These are phyloP conservation scores for Rhinichthys osculus DNA, from an alignment of 2,797 vertebrate species.

Conservation along the genomic window DNA sequence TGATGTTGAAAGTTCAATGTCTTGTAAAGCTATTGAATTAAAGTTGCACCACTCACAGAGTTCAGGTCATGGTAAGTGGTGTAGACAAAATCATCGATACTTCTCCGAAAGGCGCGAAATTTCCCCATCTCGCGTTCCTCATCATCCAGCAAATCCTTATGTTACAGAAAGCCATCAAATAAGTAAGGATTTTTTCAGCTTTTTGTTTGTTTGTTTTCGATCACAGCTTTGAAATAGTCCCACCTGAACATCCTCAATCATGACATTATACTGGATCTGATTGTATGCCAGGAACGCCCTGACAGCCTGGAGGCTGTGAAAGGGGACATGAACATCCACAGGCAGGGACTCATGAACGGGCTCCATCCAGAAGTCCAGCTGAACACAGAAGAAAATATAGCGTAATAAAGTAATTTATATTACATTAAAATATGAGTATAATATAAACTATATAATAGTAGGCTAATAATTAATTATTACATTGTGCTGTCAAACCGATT, in stretches of 20 bases:
- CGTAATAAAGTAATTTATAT: no score
- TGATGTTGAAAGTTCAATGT: neutral
- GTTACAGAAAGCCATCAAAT: neutral
- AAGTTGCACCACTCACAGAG: slow-evolving; percentile 74
- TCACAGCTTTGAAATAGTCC: neutral
- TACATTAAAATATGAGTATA: no score
- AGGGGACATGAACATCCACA: slow-evolving; percentile 87
- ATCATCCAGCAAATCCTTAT: slow-evolving; percentile 79
- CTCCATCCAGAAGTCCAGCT: slow-evolving; percentile 91
- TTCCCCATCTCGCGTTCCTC: slow-evolving; percentile 79
- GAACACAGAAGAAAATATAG: no score
- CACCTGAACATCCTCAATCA: slow-evolving; percentile 92
- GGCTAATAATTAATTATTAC: no score
- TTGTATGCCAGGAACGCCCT: slow-evolving; percentile 83
- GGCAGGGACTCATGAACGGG: slow-evolving; percentile 66
- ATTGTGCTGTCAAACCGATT: no score
- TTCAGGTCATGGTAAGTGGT: slow-evolving; percentile 82
- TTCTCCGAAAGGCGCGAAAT: slow-evolving; percentile 52
- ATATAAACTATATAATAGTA: no score
- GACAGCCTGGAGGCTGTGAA: slow-evolving; percentile 78
- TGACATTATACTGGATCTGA: slow-evolving; percentile 78
- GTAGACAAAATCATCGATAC: slow-evolving; percentile 80
- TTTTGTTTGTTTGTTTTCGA: neutral
- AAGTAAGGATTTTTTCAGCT: neutral
- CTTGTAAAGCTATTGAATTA: neutral